phyloP scores from a whole-genome alignment of 2,113 vertebrate genomes.

The Rhagologus leucostigma region DNA sequence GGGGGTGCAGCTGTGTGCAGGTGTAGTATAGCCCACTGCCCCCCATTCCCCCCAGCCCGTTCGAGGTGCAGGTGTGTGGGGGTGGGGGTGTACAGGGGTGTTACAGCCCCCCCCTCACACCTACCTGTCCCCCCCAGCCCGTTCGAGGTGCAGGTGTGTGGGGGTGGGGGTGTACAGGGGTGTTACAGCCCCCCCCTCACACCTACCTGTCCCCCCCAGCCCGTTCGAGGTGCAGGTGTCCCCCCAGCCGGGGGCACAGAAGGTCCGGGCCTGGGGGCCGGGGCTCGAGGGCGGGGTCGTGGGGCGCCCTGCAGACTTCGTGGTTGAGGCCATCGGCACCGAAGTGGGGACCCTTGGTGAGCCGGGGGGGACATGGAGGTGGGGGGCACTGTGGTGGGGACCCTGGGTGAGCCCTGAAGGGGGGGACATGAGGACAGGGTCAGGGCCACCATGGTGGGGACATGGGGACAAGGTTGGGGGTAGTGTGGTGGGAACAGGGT shows the following conservation, averaged over 20 bases:
- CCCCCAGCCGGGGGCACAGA: constrained; percentile 85
- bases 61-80: no score
- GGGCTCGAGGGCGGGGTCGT: constrained; percentile 91
- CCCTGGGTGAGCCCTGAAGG: background rate
- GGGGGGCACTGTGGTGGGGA: background rate
- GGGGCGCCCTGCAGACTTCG: constrained; percentile 88
- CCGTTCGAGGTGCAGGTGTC: constrained; percentile 83
- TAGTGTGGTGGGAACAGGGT: background rate
- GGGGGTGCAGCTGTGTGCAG: background rate
- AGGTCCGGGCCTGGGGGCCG: constrained; percentile 93
- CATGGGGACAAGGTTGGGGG: background rate
- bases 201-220: background rate
- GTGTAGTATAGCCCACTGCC: background rate
- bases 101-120: no score
- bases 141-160: background rate
- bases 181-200: background rate
- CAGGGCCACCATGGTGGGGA: no score
- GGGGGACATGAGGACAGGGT: background rate
- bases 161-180: background rate
- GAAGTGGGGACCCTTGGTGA: constrained; percentile 93
- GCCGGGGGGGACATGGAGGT: background rate
- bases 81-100: no score
- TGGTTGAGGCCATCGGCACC: constrained; percentile 92
- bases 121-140: no score
- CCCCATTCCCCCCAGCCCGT: no score